phyloP scores from a whole-genome alignment of 1,140 invertebrate species.

The Microplitis demolitor region DNA sequence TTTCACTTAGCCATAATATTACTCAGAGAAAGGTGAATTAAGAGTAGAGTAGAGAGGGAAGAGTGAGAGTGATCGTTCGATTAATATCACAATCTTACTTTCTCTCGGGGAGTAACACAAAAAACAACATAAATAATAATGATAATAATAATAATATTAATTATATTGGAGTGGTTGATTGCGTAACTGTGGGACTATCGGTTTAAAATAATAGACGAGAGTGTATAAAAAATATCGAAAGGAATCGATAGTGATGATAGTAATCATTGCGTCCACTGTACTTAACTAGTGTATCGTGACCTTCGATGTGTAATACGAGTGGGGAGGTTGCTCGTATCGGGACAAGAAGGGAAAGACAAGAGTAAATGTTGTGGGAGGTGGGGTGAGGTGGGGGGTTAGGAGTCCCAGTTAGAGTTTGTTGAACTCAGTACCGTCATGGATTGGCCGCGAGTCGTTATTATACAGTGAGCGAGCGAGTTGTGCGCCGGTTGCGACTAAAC shows the following conservation, averaged over 20 bases:
- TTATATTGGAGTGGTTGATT: too few relatives aligned
- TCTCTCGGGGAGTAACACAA: conserved; percentile 24
- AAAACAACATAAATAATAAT: neutral
- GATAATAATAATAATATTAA: too few relatives aligned
- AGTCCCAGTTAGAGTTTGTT: conserved; percentile 61
- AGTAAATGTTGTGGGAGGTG: conserved; percentile 7
- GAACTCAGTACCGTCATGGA: conserved; percentile 49
- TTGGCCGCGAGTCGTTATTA: conserved; percentile 36
- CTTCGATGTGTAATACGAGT: conserved; percentile 42
- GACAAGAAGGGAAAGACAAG: conserved; percentile 16
- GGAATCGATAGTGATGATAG: conserved; percentile 2
- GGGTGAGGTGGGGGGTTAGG: conserved; percentile 18
- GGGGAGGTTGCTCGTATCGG: neutral
- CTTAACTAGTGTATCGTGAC: conserved; percentile 39
- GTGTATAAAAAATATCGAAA: neutral
- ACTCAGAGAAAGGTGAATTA: neutral
- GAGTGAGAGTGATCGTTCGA: conserved; percentile 39
- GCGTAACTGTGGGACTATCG: neutral
- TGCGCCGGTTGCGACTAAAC: too few relatives aligned
- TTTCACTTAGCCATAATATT: neutral
- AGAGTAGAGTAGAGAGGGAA: conserved; percentile 21
- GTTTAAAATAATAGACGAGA: neutral
- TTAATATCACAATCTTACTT: conserved; percentile 30
- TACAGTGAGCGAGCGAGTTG: conserved; percentile 19
- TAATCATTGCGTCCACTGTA: neutral